Evolutionary conservation across 2,888 invertebrate genomes (phyloP).

Genomic region (Eumerus sabulonum): DNA sequence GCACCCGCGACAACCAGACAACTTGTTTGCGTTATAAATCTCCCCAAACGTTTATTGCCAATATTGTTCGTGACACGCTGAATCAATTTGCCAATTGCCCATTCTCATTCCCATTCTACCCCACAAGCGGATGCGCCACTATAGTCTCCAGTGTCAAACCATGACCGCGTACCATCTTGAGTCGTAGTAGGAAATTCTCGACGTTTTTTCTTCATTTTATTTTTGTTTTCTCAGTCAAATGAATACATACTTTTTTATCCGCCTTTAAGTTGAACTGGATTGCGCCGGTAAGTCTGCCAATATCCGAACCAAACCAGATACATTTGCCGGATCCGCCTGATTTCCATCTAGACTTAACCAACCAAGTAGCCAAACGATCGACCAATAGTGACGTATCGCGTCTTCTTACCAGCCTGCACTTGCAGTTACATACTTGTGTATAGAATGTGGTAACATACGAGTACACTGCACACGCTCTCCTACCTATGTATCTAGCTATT

Average conservation of each 20-base stretch:
- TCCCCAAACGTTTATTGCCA: constrained; percentile 10
- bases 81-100: background rate
- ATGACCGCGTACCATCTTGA: background rate
- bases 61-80: background rate
- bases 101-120: background rate
- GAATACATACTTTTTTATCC: constrained; percentile 62
- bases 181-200: too few relatives aligned
- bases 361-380: background rate
- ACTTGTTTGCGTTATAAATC: constrained; percentile 17
- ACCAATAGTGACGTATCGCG: background rate
- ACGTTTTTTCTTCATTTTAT: background rate
- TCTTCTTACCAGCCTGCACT: background rate
- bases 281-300: constrained; percentile 73
- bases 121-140: background rate
- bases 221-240: constrained; percentile 13
- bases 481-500: too few relatives aligned
- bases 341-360: constrained; percentile 47
- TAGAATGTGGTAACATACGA: background rate
- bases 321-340: constrained; percentile 72
- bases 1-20: background rate
- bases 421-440: background rate
- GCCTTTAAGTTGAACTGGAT: constrained; percentile 75
- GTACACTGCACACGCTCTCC: background rate
- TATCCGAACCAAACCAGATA: constrained; percentile 77
- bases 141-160: background rate